Percentiles rank a stretch among this genome's conserved stretches.
Conservation (phyloP, 2,888 invertebrate genomes). For the Mellilla xanthometata region DNA sequence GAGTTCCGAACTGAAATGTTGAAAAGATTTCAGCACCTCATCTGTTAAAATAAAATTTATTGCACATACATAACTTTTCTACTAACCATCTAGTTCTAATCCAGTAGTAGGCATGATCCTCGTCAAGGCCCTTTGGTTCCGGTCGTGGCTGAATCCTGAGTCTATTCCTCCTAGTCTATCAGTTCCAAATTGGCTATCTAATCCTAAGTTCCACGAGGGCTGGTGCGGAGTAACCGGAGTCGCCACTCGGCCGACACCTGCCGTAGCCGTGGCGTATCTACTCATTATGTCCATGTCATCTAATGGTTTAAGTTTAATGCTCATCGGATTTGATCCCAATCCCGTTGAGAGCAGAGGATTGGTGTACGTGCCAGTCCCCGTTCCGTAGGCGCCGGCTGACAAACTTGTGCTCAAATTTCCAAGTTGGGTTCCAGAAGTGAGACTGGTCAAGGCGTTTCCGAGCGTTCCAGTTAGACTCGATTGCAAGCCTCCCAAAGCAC, state of each 20-base stretch:
- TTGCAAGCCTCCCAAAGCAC: conserved; percentile 69
- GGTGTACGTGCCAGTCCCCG: conserved; percentile 82
- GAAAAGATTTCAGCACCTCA: conserved; percentile 29
- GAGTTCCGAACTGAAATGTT: conserved; percentile 69
- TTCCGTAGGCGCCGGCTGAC: conserved; percentile 63
- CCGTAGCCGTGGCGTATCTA: conserved; percentile 75
- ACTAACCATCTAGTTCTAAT: conserved; percentile 75
- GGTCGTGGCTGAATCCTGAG: conserved; percentile 82
- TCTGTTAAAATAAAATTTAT: conserved; percentile 8
- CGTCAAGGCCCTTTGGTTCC: conserved; percentile 81
- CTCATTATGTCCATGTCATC: conserved; percentile 87
- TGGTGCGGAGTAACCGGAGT: conserved; percentile 86
- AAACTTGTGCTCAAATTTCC: conserved; percentile 69
- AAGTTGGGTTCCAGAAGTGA: conserved; percentile 67
- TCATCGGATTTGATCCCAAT: conserved; percentile 82
- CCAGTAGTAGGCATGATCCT: conserved; percentile 76
- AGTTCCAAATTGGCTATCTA: conserved; percentile 83
- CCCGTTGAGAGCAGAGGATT: conserved; percentile 84
- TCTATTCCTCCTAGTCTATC: conserved; percentile 82
- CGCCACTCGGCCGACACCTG: conserved; percentile 77
- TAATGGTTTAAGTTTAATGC: conserved; percentile 86
- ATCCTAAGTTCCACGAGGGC: conserved; percentile 81
- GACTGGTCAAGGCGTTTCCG: conserved; percentile 66
- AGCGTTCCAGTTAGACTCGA: conserved; percentile 67
- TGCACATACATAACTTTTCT: conserved; percentile 12